A percentile compares a stretch with the other conserved stretches of the same genome.
These are phyloP conservation scores for Drosophila sulfurigaster DNA, from an alignment of 1,140 invertebrate genomes.

Conservation along the genomic window DNA sequence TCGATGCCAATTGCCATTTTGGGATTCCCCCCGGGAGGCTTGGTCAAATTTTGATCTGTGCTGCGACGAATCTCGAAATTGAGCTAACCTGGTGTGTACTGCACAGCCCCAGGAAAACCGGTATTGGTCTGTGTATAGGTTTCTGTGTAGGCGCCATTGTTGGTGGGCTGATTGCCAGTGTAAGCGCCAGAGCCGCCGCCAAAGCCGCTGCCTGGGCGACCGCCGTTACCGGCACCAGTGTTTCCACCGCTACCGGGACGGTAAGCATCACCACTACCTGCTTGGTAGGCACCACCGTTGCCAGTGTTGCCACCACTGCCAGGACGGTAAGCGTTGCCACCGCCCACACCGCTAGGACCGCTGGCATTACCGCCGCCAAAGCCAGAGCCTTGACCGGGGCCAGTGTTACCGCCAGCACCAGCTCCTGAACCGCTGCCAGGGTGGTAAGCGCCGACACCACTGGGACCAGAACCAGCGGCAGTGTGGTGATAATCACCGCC, in stretches of 20 bases:
- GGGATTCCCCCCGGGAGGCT: conserved; percentile 34
- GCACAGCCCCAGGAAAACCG: conserved; percentile 83
- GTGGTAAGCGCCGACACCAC: conserved; percentile 16
- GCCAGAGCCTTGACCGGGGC: conserved; percentile 28
- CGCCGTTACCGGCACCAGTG: conserved; percentile 12
- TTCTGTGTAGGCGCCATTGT: conserved; percentile 59
- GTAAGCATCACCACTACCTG: conserved; percentile 23
- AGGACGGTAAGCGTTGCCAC: conserved; percentile 20
- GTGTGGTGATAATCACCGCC: conserved; percentile 5
- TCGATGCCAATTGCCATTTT: background rate
- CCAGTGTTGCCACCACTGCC: conserved; percentile 22
- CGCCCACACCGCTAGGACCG: conserved; percentile 2
- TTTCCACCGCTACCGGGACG: conserved; percentile 25
- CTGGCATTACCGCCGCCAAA: conserved; percentile 21
- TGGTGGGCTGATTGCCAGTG: conserved; percentile 42
- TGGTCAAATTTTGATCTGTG: conserved; percentile 70
- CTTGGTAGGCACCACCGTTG: conserved; percentile 17
- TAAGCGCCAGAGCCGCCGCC: conserved; percentile 28
- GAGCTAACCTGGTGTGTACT: conserved; percentile 79
- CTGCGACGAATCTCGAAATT: conserved; percentile 48
- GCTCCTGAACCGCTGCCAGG: conserved; percentile 19
- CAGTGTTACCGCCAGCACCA: conserved; percentile 9
- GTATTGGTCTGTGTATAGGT: conserved; percentile 60
- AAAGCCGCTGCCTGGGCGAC: conserved; percentile 10
- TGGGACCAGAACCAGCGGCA: conserved; percentile 6